These are phyloP conservation scores for Arrhamphus sclerolepis DNA, from an alignment of 2,797 vertebrate genomes.

Conservation along the genomic window DNA sequence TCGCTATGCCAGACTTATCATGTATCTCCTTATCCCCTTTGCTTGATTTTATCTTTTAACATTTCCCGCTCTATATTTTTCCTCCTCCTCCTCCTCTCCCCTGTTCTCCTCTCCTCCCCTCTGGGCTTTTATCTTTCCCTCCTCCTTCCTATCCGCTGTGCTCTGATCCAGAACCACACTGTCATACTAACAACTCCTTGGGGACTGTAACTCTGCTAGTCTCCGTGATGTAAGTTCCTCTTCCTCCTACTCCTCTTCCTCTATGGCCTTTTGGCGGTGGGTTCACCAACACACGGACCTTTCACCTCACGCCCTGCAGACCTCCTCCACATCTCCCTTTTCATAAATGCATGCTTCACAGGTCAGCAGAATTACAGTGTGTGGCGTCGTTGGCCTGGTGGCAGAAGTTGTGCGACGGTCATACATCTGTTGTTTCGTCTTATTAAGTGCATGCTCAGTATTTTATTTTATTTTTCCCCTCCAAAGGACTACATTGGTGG, in stretches of 20 bases:
- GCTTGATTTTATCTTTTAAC: slow-evolving; percentile 57
- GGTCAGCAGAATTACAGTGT: slow-evolving; percentile 67
- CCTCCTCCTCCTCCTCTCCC: slow-evolving; percentile 37
- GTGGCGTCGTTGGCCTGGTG: slow-evolving; percentile 62
- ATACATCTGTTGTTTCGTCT: slow-evolving; percentile 61
- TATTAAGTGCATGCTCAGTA: slow-evolving; percentile 60
- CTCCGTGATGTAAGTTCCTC: slow-evolving; percentile 96
- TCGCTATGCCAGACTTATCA: slow-evolving; percentile 38
- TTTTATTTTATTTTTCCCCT: slow-evolving; percentile 52
- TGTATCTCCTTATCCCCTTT: slow-evolving; percentile 48
- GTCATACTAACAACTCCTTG: slow-evolving; percentile 99
- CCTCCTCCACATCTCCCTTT: slow-evolving; percentile 31
- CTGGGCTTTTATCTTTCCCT: slow-evolving; percentile 74
- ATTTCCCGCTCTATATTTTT: slow-evolving; percentile 64
- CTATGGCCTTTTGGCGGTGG: slow-evolving; percentile 66
- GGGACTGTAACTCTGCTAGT: slow-evolving; percentile 97
- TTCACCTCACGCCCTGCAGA: slow-evolving; percentile 59
- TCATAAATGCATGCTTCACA: slow-evolving; percentile 77
- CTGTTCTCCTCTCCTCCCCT: slow-evolving; percentile 44
- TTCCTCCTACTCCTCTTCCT: slow-evolving; percentile 75
- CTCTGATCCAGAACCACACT: slow-evolving; percentile 97
- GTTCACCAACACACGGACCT: slow-evolving; percentile 65
- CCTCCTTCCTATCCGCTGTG: slow-evolving; percentile 68
- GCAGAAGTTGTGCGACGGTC: slow-evolving; percentile 45
- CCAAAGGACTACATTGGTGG: slow-evolving; percentile 64